Evolutionary conservation across 2,797 vertebrate species (phyloP), one percentile per base, ranked within the genome.

Genomic region (Poecilia velifera): DNA sequence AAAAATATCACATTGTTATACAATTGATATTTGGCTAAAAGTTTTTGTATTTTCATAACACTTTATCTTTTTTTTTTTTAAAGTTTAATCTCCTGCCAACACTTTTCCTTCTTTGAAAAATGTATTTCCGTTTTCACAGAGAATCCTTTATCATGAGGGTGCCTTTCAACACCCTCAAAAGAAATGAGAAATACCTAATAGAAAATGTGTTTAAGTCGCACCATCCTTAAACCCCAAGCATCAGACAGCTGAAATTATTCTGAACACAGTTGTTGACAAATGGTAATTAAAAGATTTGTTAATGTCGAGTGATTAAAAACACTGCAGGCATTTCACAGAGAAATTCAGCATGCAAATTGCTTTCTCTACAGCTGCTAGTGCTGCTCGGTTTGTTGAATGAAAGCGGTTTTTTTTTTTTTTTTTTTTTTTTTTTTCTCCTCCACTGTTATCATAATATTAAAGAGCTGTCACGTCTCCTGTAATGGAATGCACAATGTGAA

Each of bases 251-350:
- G 76, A 93, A 92, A 93, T 93, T 39, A 94, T 93, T 95, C 89
- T 76, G 84, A 92, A 93, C 85, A 87, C 89, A 90, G 85, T 91
- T 94, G 92, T 94, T 93, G 93, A 95, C 93, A 93, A 94, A 93
- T 91, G 90, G 91, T 95, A 96, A 96, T 96, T 95, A 95, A 95
- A 95, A 95, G 86, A 94, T 95, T 93, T 94, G 93, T 94, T 95
- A 95, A 95, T 95, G 94, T 89, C 13, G 90, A 90, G 88, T 93
- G 93, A 95, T 95, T 94, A 94, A 95, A 95, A 95, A 93, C 93
- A 93, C 93, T 93, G 91, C 86, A 79, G 92, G 92, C 91, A 86
- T 94, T 95, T 94, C 90, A 90, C 85, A 92, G 90, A 80, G 77
- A 92, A 93, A 94, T 94, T 92, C 91, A 91, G 91, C 90, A 93